Evolutionary conservation across 2,888 invertebrate genomes (phyloP), one percentile per base, ranked within the genome.

Genomic region (Crossocerus cetratus): DNA sequence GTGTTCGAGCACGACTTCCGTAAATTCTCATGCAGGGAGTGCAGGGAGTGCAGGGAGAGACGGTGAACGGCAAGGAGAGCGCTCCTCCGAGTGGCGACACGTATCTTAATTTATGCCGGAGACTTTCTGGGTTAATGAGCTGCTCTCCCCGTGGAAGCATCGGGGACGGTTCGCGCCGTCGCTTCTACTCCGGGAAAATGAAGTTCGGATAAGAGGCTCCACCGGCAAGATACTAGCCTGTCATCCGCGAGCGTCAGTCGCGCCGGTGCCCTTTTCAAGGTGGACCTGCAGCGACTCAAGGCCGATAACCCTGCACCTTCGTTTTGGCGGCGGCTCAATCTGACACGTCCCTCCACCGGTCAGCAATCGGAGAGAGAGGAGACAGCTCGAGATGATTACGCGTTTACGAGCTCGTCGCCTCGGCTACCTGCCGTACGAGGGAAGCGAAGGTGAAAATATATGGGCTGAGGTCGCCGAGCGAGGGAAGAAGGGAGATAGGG

Each of bases 341-440:
- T 49, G n/a, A 16, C 49, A n/a, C 0, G n/a, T 49, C 32, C 14
- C 49, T 49, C 49, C 45, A 5, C 49, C 16, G 14, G 49, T 49
- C 49, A 49, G 49, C 49, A 49, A 16, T 49, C 49, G n/a, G 49
- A 49, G 13, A 11, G 32, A 32, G 32, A 32, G 32, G 11, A 32
- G 3, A 32, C 32, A 49, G 16, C n/a, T n/a, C 58, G 56, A 60
- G 63, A 72, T 68, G 74, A 81, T 81, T 81, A 78, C 72, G 72
- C 81, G 69, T 81, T 81, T 78, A 76, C 74, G 72, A 81, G 61
- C 72, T 65, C 49, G 0, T 62, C 69, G 53, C 61, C 56, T 57
- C 56, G 32, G 81, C 78, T 81, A 78, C 78, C 81, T 78, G 81
- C 72, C 62, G 42, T 61, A 14, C 5, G 18, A 21, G 53, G 16